Percentiles rank a stretch among this genome's conserved stretches.
phyloP scores from a whole-genome alignment of 53 echinoderm and acorn worm species.

The Echinometra lucunter region DNA sequence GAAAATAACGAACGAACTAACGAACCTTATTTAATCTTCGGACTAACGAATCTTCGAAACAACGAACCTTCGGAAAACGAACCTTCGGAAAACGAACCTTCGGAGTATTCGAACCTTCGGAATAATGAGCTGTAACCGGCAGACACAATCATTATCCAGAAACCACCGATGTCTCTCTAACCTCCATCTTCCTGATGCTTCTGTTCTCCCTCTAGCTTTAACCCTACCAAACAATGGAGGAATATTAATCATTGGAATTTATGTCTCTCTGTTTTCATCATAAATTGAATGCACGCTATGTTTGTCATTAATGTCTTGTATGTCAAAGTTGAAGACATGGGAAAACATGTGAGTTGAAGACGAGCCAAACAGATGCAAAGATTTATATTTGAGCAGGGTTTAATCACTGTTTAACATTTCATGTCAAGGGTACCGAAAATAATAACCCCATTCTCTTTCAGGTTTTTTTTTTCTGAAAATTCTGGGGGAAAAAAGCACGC shows the following conservation, averaged over 20 bases:
- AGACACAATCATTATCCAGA: no score
- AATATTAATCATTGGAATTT: background rate
- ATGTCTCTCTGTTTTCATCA: background rate
- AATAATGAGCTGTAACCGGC: no score
- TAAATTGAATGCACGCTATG: constrained; percentile 31
- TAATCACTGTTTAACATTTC: background rate
- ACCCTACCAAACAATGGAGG: background rate
- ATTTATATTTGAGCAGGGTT: constrained; percentile 13
- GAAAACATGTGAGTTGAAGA: background rate
- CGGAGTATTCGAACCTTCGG: no score
- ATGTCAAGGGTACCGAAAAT: background rate
- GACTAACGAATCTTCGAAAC: no score
- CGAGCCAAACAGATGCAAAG: background rate
- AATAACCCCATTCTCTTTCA: background rate
- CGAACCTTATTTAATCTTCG: no score
- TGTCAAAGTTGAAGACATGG: background rate
- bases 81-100: no score
- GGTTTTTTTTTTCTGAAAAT: background rate
- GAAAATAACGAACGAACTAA: no score
- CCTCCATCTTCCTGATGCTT: no score
- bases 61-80: no score
- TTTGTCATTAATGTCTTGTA: constrained; percentile 43
- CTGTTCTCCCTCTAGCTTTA: no score
- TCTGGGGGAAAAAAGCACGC: background rate
- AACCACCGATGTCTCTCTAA: no score